Percentiles rank a stretch among this genome's conserved stretches.
Evolutionary conservation across 2,113 vertebrate genomes (phyloP).

Genomic region (Phainopepla nitens): DNA sequence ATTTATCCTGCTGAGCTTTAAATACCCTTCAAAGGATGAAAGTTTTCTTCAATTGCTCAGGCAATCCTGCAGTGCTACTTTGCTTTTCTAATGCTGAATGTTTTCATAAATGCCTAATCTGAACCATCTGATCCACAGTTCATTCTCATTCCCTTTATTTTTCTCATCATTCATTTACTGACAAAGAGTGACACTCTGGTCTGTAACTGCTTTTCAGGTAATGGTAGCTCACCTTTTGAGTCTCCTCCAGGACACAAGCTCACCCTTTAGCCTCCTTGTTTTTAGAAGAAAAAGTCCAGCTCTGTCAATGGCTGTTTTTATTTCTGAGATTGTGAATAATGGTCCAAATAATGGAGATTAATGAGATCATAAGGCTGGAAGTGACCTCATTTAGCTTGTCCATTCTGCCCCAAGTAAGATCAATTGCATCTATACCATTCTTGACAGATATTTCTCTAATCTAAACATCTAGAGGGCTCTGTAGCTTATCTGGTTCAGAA

Average conservation of each 20-base stretch:
- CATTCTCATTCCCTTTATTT: neutral
- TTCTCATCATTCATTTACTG: neutral
- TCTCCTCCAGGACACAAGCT: neutral
- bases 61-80: neutral
- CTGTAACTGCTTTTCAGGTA: neutral
- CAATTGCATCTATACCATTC: slow-evolving; percentile 5
- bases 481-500: neutral
- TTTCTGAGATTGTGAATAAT: slow-evolving; percentile 14
- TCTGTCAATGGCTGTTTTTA: neutral
- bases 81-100: neutral
- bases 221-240: neutral
- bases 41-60: neutral
- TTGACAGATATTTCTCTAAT: slow-evolving; percentile 33
- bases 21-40: neutral
- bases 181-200: neutral
- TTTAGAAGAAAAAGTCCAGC: neutral
- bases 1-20: neutral
- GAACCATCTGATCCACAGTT: neutral
- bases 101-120: neutral
- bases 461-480: neutral
- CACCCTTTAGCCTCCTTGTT: neutral
- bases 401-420: slow-evolving; percentile 28
- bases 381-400: slow-evolving; percentile 38
- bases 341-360: slow-evolving; percentile 12
- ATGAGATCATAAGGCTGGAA: slow-evolving; percentile 30